Conservation (phyloP, 1,140 invertebrate genomes). For the Magallana angulata region DNA sequence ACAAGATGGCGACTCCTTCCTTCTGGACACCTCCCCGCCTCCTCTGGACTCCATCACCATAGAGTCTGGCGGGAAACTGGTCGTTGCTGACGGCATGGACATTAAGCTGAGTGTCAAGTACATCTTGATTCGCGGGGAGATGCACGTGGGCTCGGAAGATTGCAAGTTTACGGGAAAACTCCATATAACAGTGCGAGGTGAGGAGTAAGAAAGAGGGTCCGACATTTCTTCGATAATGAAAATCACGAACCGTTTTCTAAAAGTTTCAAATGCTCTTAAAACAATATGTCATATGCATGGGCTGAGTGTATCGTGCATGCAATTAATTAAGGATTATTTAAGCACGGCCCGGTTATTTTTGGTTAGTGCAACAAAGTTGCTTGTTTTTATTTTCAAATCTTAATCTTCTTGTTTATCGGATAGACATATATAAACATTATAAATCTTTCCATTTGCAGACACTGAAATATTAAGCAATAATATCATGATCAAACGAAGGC, state of each 20-base stretch:
- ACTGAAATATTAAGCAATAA: too few species aligned
- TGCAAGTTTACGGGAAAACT: conserved; percentile 51
- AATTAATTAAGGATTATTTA: background rate
- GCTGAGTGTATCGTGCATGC: background rate
- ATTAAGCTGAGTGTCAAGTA: conserved; percentile 43
- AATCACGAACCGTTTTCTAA: background rate
- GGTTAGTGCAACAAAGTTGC: too few species aligned
- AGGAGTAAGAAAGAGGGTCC: too few species aligned
- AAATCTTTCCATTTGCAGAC: too few species aligned
- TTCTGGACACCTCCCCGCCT: conserved; percentile 58
- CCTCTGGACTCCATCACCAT: conserved; percentile 49
- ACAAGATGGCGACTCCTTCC: background rate
- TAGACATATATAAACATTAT: too few species aligned
- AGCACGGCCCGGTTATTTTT: background rate
- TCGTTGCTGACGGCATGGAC: conserved; percentile 48
- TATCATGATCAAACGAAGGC: too few species aligned
- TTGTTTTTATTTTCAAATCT: background rate
- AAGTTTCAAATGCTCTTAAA: background rate
- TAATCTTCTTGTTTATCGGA: too few species aligned
- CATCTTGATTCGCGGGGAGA: conserved; percentile 50
- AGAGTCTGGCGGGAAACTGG: conserved; percentile 40
- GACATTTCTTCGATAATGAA: background rate
- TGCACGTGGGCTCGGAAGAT: conserved; percentile 52
- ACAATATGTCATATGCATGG: too few species aligned
- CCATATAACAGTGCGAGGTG: conserved; percentile 6